Conservation (phyloP, 2,888 invertebrate species). For the Pocota personata region DNA sequence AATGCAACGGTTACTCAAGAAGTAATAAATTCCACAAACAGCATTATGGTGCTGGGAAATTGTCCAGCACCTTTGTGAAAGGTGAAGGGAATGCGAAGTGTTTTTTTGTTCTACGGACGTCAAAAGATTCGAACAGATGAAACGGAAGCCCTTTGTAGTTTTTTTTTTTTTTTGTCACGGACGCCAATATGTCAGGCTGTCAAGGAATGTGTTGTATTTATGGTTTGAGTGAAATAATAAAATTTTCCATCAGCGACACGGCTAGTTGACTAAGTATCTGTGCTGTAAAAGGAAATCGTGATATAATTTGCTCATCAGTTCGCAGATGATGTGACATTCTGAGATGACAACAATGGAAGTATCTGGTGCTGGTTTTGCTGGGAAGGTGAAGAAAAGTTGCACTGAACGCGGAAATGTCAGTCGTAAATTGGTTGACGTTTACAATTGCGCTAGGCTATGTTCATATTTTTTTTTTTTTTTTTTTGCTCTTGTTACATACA, state of each 20-base stretch:
- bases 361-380: slow-evolving; percentile 19
- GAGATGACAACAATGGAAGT: slow-evolving; percentile 45
- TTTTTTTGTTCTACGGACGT: slow-evolving; percentile 6
- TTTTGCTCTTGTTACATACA: too few species aligned
- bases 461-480: background rate
- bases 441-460: slow-evolving; percentile 1
- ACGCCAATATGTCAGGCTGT: slow-evolving; percentile 69
- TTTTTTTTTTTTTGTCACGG: slow-evolving; percentile 31
- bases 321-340: slow-evolving; percentile 40
- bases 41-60: slow-evolving; percentile 42
- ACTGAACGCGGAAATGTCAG: slow-evolving; percentile 59
- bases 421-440: slow-evolving; percentile 54
- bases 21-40: slow-evolving; percentile 55
- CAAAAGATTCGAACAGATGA: slow-evolving; percentile 30
- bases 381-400: background rate
- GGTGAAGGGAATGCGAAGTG: slow-evolving; percentile 17
- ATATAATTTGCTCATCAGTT: slow-evolving; percentile 61
- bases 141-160: slow-evolving; percentile 64
- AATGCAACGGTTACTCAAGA: slow-evolving; percentile 20
- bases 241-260: slow-evolving; percentile 42
- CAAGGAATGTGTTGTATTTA: slow-evolving; percentile 66
- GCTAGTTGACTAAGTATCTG: slow-evolving; percentile 21
- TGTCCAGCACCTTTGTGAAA: slow-evolving; percentile 26
- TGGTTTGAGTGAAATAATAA: slow-evolving; percentile 69
- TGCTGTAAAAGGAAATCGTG: slow-evolving; percentile 44